Percentiles rank a stretch among this genome's conserved stretches.
Evolutionary conservation across 2,797 vertebrate genomes (phyloP).

Genomic region (Xenops minutus): DNA sequence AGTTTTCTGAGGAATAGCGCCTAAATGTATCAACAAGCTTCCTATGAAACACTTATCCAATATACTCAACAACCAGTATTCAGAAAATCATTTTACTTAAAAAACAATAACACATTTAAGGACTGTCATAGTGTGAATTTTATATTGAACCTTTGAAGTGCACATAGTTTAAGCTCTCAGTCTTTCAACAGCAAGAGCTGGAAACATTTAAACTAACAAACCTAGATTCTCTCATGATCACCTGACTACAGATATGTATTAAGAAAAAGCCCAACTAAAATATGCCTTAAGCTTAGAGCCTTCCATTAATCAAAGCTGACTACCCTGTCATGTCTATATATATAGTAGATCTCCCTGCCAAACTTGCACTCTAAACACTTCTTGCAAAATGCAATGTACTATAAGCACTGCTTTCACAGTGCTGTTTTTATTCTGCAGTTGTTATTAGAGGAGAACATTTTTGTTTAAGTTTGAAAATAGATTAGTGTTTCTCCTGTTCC

Average conservation of each 20-base stretch:
- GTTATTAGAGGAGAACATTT: constrained; percentile 19
- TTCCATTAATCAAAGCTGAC: constrained; percentile 28
- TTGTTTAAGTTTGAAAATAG: constrained; percentile 39
- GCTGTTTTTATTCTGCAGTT: constrained; percentile 31
- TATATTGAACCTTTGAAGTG: neutral
- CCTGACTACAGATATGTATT: neutral
- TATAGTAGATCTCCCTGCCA: constrained; percentile 3
- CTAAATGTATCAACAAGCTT: neutral
- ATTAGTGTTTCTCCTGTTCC: neutral
- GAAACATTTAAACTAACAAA: constrained; percentile 12
- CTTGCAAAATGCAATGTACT: neutral
- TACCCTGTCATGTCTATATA: constrained; percentile 8
- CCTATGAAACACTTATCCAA: neutral
- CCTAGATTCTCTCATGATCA: constrained; percentile 14
- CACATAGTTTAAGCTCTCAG: neutral
- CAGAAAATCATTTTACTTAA: neutral
- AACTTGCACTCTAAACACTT: constrained; percentile 29
- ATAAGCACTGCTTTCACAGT: neutral
- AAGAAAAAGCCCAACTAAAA: neutral
- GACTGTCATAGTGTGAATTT: neutral
- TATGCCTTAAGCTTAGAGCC: neutral
- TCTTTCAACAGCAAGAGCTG: neutral
- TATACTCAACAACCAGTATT: neutral
- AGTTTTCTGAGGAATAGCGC: neutral
- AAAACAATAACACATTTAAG: neutral